Conservation (phyloP, 2,888 invertebrate genomes). For the Fragum whitleyi region DNA sequence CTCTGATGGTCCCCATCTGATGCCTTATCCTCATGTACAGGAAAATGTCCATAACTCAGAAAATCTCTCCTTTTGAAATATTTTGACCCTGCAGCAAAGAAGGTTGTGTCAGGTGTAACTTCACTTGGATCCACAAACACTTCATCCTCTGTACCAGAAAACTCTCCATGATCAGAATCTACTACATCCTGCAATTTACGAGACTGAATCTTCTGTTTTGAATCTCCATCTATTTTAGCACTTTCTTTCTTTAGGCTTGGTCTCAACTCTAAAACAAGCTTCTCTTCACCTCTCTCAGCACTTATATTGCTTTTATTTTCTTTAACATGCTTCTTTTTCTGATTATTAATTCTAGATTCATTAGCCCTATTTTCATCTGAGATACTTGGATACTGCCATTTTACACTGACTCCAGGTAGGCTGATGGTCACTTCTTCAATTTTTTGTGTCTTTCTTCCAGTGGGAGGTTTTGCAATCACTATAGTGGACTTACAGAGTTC, state of each 20-base stretch:
- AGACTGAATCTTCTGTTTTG: constrained; percentile 36
- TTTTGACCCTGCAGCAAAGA: constrained; percentile 62
- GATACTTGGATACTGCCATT: constrained; percentile 56
- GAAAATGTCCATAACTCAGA: constrained; percentile 59
- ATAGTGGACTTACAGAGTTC: constrained; percentile 62
- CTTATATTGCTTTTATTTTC: constrained; percentile 38
- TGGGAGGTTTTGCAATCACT: constrained; percentile 41
- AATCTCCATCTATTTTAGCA: constrained; percentile 18
- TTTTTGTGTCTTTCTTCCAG: constrained; percentile 14
- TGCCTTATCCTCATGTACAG: constrained; percentile 15
- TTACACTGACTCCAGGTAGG: constrained; percentile 4
- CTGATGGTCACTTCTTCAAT: background rate
- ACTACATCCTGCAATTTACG: constrained; percentile 38
- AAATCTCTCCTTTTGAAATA: constrained; percentile 62
- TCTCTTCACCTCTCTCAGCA: constrained; percentile 67
- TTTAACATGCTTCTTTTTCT: background rate
- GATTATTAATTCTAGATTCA: constrained; percentile 20
- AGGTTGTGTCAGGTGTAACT: constrained; percentile 56
- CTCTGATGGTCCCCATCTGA: constrained; percentile 7
- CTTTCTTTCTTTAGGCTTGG: constrained; percentile 62
- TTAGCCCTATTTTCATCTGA: constrained; percentile 26
- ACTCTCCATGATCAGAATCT: constrained; percentile 64
- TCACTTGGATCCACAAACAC: constrained; percentile 71
- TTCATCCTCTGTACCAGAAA: constrained; percentile 69
- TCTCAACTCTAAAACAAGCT: constrained; percentile 59